Percentiles rank a stretch among this genome's conserved stretches.
Evolutionary conservation across 1,140 invertebrate genomes (phyloP).

Genomic region (Hyles euphorbiae): DNA sequence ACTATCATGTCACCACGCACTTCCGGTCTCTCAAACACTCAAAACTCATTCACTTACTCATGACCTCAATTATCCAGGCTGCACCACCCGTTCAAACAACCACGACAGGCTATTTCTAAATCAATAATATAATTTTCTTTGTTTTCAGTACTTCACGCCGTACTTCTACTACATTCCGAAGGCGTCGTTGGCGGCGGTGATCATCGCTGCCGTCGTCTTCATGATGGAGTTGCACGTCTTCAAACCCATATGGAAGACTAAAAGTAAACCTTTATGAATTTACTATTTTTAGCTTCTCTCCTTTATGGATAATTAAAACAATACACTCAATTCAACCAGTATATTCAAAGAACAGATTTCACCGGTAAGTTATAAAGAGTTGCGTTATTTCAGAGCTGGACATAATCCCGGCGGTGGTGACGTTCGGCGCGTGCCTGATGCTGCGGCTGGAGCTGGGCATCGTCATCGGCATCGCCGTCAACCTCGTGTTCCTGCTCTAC

Average conservation of each 20-base stretch:
- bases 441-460: constrained; percentile 91
- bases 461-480: constrained; percentile 85
- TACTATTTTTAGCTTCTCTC: too few relatives aligned
- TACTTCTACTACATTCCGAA: constrained; percentile 88
- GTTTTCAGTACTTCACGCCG: constrained; percentile 85
- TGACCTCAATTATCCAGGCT: too few relatives aligned
- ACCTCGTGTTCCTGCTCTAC: constrained; percentile 88
- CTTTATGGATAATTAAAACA: too few relatives aligned
- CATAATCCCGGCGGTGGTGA: constrained; percentile 83
- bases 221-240: constrained; percentile 90
- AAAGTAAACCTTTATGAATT: constrained; percentile 78
- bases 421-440: constrained; percentile 85
- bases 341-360: too few relatives aligned
- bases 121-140: background rate
- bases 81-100: too few relatives aligned
- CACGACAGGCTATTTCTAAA: constrained; percentile 49
- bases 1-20: too few relatives aligned
- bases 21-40: too few relatives aligned
- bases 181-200: constrained; percentile 85
- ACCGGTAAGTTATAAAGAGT: too few relatives aligned
- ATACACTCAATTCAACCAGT: too few relatives aligned
- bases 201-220: constrained; percentile 89
- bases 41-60: too few relatives aligned
- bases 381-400: constrained; percentile 81
- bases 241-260: constrained; percentile 86